Percentiles rank a stretch among this genome's conserved stretches.
phyloP scores from a whole-genome alignment of 2,888 invertebrate species.

The Ichneumon xanthorius region DNA sequence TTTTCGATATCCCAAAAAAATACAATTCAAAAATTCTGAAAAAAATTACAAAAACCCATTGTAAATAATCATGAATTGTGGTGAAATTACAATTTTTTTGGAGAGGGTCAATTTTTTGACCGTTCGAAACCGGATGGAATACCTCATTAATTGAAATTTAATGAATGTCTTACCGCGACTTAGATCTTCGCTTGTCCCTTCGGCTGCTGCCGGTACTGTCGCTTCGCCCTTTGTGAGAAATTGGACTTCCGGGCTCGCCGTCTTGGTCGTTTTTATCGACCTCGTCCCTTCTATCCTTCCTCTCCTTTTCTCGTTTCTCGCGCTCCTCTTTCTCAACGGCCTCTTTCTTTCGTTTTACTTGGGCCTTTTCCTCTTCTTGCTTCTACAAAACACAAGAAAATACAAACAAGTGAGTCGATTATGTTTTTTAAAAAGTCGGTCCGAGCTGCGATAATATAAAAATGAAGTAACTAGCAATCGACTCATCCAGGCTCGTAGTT shows the following conservation, averaged over 20 bases:
- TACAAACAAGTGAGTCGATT: slow-evolving; percentile 51
- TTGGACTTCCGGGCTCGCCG: slow-evolving; percentile 80
- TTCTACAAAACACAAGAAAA: slow-evolving; percentile 87
- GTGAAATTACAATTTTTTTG: no score
- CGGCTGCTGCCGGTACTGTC: slow-evolving; percentile 81
- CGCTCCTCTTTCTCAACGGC: slow-evolving; percentile 88
- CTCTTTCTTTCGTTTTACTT: slow-evolving; percentile 89
- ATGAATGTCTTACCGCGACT: slow-evolving; percentile 84
- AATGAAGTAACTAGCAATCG: slow-evolving; percentile 79
- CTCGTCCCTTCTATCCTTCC: slow-evolving; percentile 83
- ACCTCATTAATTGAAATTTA: neutral
- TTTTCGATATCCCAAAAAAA: no score
- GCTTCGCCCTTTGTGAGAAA: slow-evolving; percentile 80
- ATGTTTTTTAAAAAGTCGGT: slow-evolving; percentile 60
- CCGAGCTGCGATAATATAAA: slow-evolving; percentile 74
- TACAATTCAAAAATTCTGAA: no score
- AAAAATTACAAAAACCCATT: no score
- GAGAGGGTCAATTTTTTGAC: no score
- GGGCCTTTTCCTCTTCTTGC: slow-evolving; percentile 90
- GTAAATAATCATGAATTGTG: no score
- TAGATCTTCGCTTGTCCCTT: slow-evolving; percentile 84
- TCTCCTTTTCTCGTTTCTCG: slow-evolving; percentile 85
- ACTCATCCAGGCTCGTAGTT: slow-evolving; percentile 57
- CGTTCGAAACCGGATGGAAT: no score
- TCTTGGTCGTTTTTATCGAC: slow-evolving; percentile 84